Conservation (phyloP, 2,888 invertebrate species). For the Lepidonotus clava region DNA sequence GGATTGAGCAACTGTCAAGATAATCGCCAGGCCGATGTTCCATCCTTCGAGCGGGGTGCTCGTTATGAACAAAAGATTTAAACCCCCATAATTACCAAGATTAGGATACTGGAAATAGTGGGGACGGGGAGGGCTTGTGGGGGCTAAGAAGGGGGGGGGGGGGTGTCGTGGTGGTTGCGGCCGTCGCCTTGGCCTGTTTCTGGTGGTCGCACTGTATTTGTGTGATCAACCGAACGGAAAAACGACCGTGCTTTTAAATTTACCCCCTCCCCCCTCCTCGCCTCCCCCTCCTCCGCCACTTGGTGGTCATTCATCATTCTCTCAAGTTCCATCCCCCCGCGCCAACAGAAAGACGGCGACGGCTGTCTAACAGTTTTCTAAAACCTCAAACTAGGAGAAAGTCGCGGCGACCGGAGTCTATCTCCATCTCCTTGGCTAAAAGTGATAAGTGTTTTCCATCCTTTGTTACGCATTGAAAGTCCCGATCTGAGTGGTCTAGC, state of each 20-base stretch:
- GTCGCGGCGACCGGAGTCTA: background rate
- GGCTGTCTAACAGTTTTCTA: background rate
- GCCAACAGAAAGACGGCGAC: slow-evolving; percentile 23
- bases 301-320: slow-evolving; percentile 34
- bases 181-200: slow-evolving; percentile 11
- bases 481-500: background rate
- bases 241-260: slow-evolving; percentile 48
- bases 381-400: background rate
- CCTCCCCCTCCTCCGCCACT: slow-evolving; percentile 9
- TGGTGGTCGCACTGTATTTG: slow-evolving; percentile 47
- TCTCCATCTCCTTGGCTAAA: slow-evolving; percentile 35
- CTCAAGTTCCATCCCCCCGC: slow-evolving; percentile 32
- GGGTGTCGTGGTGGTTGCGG: slow-evolving; percentile 12
- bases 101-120: background rate
- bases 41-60: slow-evolving; percentile 16
- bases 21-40: slow-evolving; percentile 33
- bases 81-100: slow-evolving; percentile 43
- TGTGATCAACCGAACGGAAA: slow-evolving; percentile 52
- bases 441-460: slow-evolving; percentile 46
- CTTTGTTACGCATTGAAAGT: slow-evolving; percentile 41
- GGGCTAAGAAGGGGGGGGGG: background rate
- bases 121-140: background rate
- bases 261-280: background rate
- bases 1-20: slow-evolving; percentile 51
- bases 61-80: slow-evolving; percentile 50